A percentile compares a stretch with the other conserved stretches of the same genome.
Conservation (phyloP, 2,888 invertebrate genomes). For the Xanthia togata region DNA sequence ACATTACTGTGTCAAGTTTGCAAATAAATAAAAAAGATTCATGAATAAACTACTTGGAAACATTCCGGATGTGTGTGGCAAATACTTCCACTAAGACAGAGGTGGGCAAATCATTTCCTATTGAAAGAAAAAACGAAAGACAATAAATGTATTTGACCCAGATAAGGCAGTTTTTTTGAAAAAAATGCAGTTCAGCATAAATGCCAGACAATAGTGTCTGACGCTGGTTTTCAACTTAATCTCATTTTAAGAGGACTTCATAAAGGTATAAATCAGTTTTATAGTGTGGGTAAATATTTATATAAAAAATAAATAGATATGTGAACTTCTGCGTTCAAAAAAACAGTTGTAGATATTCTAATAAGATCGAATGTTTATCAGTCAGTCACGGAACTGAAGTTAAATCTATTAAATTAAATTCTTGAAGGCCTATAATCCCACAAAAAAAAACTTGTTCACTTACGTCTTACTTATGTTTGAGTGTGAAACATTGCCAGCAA, state of each 20-base stretch:
- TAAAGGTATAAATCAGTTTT: too few species aligned
- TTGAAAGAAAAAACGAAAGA: too few species aligned
- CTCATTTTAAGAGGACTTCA: too few species aligned
- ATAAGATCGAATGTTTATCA: background rate
- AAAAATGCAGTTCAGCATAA: too few species aligned
- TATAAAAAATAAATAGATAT: too few species aligned
- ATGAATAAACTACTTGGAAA: constrained; percentile 10
- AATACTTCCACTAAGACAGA: constrained; percentile 4
- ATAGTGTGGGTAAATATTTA: too few species aligned
- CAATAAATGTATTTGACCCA: too few species aligned
- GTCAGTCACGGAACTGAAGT: background rate
- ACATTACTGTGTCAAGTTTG: constrained; percentile 14
- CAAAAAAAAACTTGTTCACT: background rate
- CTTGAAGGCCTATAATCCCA: background rate
- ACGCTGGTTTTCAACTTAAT: too few species aligned
- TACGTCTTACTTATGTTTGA: background rate
- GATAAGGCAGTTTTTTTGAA: too few species aligned
- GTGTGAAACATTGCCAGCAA: background rate
- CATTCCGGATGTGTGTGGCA: constrained; percentile 19
- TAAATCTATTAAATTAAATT: background rate
- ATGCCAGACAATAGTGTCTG: too few species aligned
- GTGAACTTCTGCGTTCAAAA: too few species aligned
- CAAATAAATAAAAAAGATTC: constrained; percentile 30
- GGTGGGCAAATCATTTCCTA: background rate
- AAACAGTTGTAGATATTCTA: too few species aligned